Evolutionary conservation across 2,797 vertebrate species (phyloP), one percentile per base, ranked within the genome.

Genomic region (Clarias platycephalus): DNA sequence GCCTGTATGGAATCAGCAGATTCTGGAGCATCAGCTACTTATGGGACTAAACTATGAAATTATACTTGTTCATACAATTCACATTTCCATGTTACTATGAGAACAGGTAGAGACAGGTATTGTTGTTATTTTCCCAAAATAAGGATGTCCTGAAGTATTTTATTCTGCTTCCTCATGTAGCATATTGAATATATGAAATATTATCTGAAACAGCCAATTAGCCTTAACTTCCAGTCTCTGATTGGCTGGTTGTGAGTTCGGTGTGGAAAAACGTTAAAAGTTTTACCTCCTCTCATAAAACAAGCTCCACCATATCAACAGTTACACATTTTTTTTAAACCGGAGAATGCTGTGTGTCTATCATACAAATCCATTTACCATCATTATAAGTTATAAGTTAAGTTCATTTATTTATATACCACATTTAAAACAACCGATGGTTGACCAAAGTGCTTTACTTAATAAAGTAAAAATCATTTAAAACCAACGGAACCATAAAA

Each of bases 1-100:
- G 2, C 5, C 67, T 66, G 15, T 57, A 76, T 81, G 68, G 60
- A 80, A 74, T 83, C 68, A 75, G 77, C 82, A 83, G 62, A 80
- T 83, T 67, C 62, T 80, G n/a, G 22, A 66, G 37, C 53, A 80
- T 57, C 31, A 76, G 26, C 26, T 80, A 60, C 75, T 28, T 34
- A 37, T 40, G n/a, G 24, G 58, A 62, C 28, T 49, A 49, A 57
- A 68, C 49, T 40, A 22, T 31, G 26, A 83, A 78, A 80, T 80
- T 86, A 83, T 60, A 86, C 44, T 18, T 26, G 16, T 3, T 40
- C 18, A 10, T 40, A 31, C 24, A 55, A 58, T 77, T 31, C 63
- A 57, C 34, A 34, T 16, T 66, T 60, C n/a, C 16, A 64, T 79
- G 37, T 74, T 26, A 67, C 13, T 16, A 26, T 55, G 49, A 31